Evolutionary conservation across 2,888 invertebrate genomes (phyloP), one percentile per base, ranked within the genome.

Genomic region (Bruchidius siliquastri): DNA sequence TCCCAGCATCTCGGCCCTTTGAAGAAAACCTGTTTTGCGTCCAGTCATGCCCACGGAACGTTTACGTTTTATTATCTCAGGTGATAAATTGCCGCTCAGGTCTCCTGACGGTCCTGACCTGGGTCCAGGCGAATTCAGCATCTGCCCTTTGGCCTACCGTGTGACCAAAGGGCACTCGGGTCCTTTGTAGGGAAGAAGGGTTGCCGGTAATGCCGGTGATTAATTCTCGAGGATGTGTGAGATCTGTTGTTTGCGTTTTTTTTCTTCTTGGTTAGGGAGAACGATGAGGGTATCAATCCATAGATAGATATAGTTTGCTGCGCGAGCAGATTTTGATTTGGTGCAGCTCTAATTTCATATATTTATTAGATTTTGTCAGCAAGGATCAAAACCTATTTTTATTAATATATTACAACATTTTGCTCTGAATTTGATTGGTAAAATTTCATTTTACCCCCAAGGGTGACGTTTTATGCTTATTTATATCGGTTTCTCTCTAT

Each of bases 141-240:
- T 82, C 82, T 82, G 82, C 77, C 81, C 80, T 76, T 75, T 73
- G 72, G 73, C 68, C 74, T 77, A 83, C 83, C 82, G 82, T 82
- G 83, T 82, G 83, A 83, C 83, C 83, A 81, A 74, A 77, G 82
- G 82, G 78, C 79, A 81, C 18, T 49, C 49, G 18, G 49, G 49
- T 13, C 80, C 79, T 79, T 77, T 74, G 66, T 22, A 70, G 18
- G 13, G 49, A 1, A 1, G 49, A 49, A 49, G 49, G 49, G 49
- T 49, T 49, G 49, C 26, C 26, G 26, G 26, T 49, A 49, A 49
- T 49, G 18, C 49, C 18, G 49, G 49, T 49, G 49, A 49, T 49
- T 49, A 49, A 49, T 49, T 49, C 49, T 49, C 49, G 49, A 49
- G 49, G 49, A 49, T 49, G 49, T 49, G 49, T 18, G 49, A 49